Conservation (phyloP, 1,140 invertebrate species). For the Octopus bimaculoides region DNA sequence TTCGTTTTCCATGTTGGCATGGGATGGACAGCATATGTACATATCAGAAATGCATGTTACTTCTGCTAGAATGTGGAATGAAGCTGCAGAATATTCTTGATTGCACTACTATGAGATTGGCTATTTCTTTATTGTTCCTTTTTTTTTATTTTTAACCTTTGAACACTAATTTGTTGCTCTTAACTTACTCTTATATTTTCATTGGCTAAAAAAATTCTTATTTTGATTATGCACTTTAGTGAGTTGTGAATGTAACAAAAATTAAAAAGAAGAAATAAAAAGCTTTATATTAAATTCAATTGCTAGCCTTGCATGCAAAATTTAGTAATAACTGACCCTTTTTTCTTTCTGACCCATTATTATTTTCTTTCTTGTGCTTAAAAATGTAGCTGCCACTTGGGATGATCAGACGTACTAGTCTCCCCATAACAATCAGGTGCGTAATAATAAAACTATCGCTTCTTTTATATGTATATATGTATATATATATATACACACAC, state of each 20-base stretch:
- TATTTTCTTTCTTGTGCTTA: background rate
- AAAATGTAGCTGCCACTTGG: constrained; percentile 8
- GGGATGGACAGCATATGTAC: too few species aligned
- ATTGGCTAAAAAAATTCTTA: background rate
- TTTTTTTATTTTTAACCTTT: too few species aligned
- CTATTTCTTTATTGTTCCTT: too few species aligned
- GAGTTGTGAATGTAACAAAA: background rate
- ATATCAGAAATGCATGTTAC: too few species aligned
- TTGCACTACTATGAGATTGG: too few species aligned
- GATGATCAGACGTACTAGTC: constrained; percentile 9
- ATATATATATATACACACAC: too few species aligned
- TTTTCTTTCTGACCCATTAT: background rate
- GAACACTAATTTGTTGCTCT: too few species aligned
- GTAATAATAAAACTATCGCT: constrained; percentile 1
- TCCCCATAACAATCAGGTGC: constrained; percentile 3
- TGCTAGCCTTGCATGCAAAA: constrained; percentile 4
- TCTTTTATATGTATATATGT: background rate
- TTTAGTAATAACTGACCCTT: background rate
- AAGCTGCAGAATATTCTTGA: too few species aligned
- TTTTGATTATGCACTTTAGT: constrained; percentile 4
- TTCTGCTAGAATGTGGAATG: too few species aligned
- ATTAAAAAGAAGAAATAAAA: background rate
- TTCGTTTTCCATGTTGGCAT: too few species aligned
- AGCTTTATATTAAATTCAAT: too few species aligned
- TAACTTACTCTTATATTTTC: too few species aligned